These are phyloP conservation scores for Plectus sambesii DNA, from an alignment of 1,140 invertebrate genomes.

Conservation along the genomic window DNA sequence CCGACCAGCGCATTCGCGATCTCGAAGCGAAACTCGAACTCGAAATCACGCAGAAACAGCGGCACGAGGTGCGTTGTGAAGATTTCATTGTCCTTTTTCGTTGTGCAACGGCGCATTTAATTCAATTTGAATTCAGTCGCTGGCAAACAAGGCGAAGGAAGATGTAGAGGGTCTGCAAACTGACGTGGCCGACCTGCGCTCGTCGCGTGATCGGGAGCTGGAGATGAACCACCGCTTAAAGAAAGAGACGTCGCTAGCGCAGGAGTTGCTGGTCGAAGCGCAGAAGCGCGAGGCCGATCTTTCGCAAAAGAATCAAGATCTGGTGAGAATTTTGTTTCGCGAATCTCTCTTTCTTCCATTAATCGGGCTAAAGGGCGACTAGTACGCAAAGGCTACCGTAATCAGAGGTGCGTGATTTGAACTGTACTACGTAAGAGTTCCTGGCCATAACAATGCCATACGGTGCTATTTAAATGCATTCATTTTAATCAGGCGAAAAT, in stretches of 20 bases:
- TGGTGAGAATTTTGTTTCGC: conserved; percentile 34
- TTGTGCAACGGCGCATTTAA: conserved; percentile 1
- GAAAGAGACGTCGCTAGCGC: conserved; percentile 57
- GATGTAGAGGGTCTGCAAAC: conserved; percentile 64
- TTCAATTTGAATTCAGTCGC: conserved; percentile 50
- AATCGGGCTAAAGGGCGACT: no score
- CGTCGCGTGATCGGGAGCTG: conserved; percentile 62
- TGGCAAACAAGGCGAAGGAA: conserved; percentile 68
- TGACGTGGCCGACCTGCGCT: conserved; percentile 59
- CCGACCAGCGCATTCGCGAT: conserved; percentile 71
- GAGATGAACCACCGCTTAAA: conserved; percentile 64
- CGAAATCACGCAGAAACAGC: conserved; percentile 67
- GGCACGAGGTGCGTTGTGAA: conserved; percentile 58
- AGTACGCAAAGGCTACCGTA: no score
- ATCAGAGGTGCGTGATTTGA: no score
- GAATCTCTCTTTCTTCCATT: no score
- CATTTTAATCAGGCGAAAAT: no score
- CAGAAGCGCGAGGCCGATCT: conserved; percentile 61
- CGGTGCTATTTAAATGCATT: no score
- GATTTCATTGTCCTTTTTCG: conserved; percentile 1
- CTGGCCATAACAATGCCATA: no score
- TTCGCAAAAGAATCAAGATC: conserved; percentile 52
- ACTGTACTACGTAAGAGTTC: no score
- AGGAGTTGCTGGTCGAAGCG: conserved; percentile 59
- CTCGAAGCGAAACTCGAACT: conserved; percentile 75